These are phyloP conservation scores for Apistogramma diplotaenia DNA, from an alignment of 2,113 vertebrate genomes.

Conservation along the genomic window DNA sequence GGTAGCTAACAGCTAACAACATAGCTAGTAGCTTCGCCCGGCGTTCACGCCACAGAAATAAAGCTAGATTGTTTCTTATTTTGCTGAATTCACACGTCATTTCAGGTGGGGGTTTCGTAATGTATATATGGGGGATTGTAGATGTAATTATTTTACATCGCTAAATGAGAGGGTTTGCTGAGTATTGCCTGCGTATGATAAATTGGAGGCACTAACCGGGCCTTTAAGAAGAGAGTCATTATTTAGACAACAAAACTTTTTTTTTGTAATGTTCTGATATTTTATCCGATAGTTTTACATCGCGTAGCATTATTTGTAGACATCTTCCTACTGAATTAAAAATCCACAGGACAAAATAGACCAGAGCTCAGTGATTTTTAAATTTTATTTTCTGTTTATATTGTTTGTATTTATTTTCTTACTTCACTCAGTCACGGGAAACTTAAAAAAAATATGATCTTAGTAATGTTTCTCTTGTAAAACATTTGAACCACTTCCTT, in stretches of 20 bases:
- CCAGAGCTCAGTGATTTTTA: background rate
- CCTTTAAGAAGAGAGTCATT: background rate
- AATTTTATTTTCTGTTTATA: background rate
- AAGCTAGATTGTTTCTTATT: background rate
- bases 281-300: background rate
- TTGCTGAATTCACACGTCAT: background rate
- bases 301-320: background rate
- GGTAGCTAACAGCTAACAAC: conserved; percentile 29
- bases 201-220: background rate
- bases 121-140: background rate
- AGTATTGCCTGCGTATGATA: background rate
- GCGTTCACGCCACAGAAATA: background rate
- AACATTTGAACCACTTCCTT: too few relatives aligned
- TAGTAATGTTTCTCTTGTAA: too few relatives aligned
- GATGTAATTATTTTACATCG: background rate
- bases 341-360: background rate
- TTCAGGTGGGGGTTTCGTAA: background rate
- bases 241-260: too few relatives aligned
- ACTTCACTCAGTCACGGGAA: too few relatives aligned
- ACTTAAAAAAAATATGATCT: too few relatives aligned
- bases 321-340: background rate
- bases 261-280: too few relatives aligned
- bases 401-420: too few relatives aligned
- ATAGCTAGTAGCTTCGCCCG: background rate
- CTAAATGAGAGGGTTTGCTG: background rate